Evolutionary conservation across 2,797 vertebrate species (phyloP), one percentile per base, ranked within the genome.

Genomic region (Pseudochromis fuscus): DNA sequence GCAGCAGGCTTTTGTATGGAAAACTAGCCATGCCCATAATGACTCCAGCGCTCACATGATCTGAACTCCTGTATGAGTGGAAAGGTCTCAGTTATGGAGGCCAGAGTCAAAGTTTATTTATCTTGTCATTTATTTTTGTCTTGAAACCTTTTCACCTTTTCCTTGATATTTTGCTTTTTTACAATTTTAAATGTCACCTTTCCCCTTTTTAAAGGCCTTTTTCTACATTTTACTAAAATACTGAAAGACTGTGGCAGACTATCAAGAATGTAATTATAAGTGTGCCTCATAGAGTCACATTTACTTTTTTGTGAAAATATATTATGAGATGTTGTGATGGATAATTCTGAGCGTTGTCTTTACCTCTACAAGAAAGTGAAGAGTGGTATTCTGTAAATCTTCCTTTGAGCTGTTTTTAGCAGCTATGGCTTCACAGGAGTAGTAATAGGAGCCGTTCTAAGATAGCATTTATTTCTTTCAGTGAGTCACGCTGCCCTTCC

Each of bases 1-100:
- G 66, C 60, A 75, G 75, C 59, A 68, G 65, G 28, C 77, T 71
- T 67, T 81, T 64, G 10, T 66, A 71, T 86, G 82, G 88, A 91
- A 86, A 89, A 72, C 78, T 67, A 66, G 37, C 74, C 67, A 19
- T 85, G 73, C 70, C 76, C 67, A 38, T 67, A 66, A 78, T 80
- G 56, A 81, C 78, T 82, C 28, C 75, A 66, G 67, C 33, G 44
- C 52, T 77, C 59, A 78, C 65, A 81, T 84, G 42, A 84, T 79
- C 56, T 51, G 21, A 77, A 71, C 61, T 61, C 33, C 52, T 49
- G 51, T 67, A 40, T 72, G 35, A 76, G 65, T 65, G 71, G 38
- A 81, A 72, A 63, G 6, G 21, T 31, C 50, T 56, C 19, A 28
- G 37, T 25, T 46, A 59, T 67, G 42, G 16, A 44, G 55, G 38